phyloP scores from a whole-genome alignment of 2,888 invertebrate genomes.

The Limenitis camilla region DNA sequence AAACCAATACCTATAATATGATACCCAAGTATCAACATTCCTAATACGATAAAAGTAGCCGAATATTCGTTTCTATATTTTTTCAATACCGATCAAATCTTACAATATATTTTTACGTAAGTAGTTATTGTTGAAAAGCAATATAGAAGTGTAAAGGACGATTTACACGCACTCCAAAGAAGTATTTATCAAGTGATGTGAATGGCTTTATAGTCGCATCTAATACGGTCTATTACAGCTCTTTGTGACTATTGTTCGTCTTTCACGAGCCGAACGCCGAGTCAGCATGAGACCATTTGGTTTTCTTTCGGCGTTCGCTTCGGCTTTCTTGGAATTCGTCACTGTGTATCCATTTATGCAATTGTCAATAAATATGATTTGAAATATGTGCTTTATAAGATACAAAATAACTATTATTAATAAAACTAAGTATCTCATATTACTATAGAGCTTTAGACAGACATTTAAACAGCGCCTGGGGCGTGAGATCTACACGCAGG shows the following conservation, averaged over 20 bases:
- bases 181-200: constrained; percentile 59
- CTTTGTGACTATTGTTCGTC: constrained; percentile 46
- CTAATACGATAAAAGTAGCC: no score
- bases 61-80: no score
- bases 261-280: constrained; percentile 42
- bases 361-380: constrained; percentile 24
- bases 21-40: no score
- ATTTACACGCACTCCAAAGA: constrained; percentile 23
- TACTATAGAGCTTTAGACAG: no score
- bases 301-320: constrained; percentile 38
- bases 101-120: no score
- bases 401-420: no score
- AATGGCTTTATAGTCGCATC: constrained; percentile 45
- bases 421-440: no score
- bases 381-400: no score
- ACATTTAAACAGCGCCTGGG: no score
- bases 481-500: no score
- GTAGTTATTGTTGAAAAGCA: neutral
- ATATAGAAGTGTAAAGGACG: constrained; percentile 9
- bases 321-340: constrained; percentile 44
- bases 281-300: constrained; percentile 51
- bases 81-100: no score
- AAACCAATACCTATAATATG: no score
- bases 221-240: constrained; percentile 53
- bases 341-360: constrained; percentile 26